phyloP scores from a whole-genome alignment of 1,140 invertebrate species.

The Drosophila asahinai region DNA sequence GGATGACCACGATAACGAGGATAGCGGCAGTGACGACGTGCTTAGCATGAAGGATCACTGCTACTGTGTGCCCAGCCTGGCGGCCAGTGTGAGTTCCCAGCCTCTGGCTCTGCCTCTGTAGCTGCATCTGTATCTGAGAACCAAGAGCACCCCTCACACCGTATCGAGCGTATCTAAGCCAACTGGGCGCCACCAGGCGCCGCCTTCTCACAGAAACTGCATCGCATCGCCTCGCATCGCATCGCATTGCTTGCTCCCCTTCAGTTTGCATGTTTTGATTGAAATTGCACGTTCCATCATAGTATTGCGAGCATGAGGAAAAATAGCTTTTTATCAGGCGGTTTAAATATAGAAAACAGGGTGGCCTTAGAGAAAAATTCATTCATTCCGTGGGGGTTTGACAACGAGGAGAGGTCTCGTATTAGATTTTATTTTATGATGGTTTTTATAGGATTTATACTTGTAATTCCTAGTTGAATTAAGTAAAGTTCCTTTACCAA shows the following conservation, averaged over 20 bases:
- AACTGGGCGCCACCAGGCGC: slow-evolving; percentile 36
- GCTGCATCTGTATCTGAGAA: slow-evolving; percentile 14
- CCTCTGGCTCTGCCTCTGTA: slow-evolving; percentile 25
- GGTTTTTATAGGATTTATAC: background rate
- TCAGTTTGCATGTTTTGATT: slow-evolving; percentile 67
- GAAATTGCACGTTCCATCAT: slow-evolving; percentile 40
- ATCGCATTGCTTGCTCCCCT: slow-evolving; percentile 30
- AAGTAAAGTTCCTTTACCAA: background rate
- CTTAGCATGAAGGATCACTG: slow-evolving; percentile 82
- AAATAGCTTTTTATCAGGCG: slow-evolving; percentile 38
- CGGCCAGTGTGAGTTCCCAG: slow-evolving; percentile 82
- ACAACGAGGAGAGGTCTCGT: background rate
- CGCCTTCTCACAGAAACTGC: slow-evolving; percentile 20
- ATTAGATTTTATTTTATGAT: background rate
- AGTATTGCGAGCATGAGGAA: slow-evolving; percentile 54
- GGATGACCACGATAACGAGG: slow-evolving; percentile 42
- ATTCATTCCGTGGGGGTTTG: background rate
- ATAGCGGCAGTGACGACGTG: slow-evolving; percentile 75
- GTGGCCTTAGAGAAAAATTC: slow-evolving; percentile 25
- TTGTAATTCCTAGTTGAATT: background rate
- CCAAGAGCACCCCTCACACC: slow-evolving; percentile 31
- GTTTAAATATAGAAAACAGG: slow-evolving; percentile 48
- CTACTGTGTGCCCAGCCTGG: slow-evolving; percentile 83
- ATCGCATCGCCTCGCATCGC: slow-evolving; percentile 36
- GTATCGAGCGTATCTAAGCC: slow-evolving; percentile 60